These are phyloP conservation scores for Trimorus sp. DNA, from an alignment of 2,888 invertebrate species.

Conservation along the genomic window DNA sequence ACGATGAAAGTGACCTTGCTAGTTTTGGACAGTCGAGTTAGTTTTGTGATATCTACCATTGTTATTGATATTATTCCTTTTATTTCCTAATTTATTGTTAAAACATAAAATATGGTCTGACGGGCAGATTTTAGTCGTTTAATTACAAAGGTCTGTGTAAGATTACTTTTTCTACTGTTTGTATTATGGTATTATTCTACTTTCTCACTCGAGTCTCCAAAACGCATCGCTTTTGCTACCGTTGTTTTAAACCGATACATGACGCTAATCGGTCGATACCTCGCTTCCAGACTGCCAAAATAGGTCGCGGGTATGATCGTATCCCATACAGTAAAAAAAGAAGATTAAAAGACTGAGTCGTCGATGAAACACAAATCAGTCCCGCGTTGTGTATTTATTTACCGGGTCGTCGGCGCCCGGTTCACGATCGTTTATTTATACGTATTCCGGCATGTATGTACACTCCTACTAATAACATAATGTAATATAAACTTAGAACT, in stretches of 20 bases:
- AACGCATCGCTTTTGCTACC: slow-evolving; percentile 67
- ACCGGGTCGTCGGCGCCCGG: slow-evolving; percentile 68
- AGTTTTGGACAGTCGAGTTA: slow-evolving; percentile 57
- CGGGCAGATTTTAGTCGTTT: too few species aligned
- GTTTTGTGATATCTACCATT: slow-evolving; percentile 27
- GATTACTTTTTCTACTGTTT: not conserved
- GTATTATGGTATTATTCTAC: slow-evolving; percentile 2
- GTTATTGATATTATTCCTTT: slow-evolving; percentile 32
- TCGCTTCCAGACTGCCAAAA: slow-evolving; percentile 65
- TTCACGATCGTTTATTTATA: slow-evolving; percentile 69
- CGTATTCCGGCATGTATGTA: slow-evolving; percentile 34
- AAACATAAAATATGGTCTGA: slow-evolving; percentile 25
- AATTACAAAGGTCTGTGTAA: too few species aligned
- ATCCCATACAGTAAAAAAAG: slow-evolving; percentile 40
- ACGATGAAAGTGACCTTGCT: slow-evolving; percentile 28
- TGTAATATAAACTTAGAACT: slow-evolving; percentile 46
- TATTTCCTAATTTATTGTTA: slow-evolving; percentile 31
- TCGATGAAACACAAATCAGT: slow-evolving; percentile 66
- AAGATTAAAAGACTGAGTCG: slow-evolving; percentile 69
- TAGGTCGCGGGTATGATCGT: slow-evolving; percentile 58
- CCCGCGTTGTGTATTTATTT: slow-evolving; percentile 74
- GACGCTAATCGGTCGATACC: slow-evolving; percentile 56
- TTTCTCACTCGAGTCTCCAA: slow-evolving; percentile 70
- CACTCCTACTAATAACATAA: slow-evolving; percentile 40
- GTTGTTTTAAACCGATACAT: slow-evolving; percentile 47